Evolutionary conservation across 1,140 invertebrate species (phyloP).

Genomic region (Drosophila hydei): DNA sequence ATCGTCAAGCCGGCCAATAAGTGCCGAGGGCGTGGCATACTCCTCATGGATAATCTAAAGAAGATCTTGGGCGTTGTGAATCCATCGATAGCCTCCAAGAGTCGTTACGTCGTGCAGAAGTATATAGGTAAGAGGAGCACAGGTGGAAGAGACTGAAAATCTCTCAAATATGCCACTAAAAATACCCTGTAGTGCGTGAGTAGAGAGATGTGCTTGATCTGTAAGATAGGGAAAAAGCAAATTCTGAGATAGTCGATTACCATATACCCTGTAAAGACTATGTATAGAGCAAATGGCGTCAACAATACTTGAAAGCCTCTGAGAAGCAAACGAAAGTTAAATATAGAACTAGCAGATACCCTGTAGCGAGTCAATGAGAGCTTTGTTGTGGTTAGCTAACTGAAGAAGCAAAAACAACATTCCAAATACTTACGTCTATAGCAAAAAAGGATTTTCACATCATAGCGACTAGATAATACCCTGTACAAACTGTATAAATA

Average conservation of each 20-base stretch:
- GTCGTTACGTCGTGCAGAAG: slow-evolving; percentile 96
- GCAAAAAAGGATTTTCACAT: too few relatives aligned
- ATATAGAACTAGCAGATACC: too few relatives aligned
- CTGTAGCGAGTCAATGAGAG: too few relatives aligned
- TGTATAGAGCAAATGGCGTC: too few relatives aligned
- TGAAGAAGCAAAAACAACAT: too few relatives aligned
- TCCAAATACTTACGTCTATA: too few relatives aligned
- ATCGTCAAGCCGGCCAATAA: slow-evolving; percentile 98
- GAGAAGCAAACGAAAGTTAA: too few relatives aligned
- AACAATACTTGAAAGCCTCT: too few relatives aligned
- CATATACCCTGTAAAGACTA: neutral
- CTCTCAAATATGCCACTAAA: neutral
- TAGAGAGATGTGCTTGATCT: neutral
- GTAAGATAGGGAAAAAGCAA: too few relatives aligned
- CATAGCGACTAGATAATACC: too few relatives aligned
- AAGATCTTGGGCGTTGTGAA: slow-evolving; percentile 91
- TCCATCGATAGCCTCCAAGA: slow-evolving; percentile 86
- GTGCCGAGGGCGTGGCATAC: slow-evolving; percentile 95
- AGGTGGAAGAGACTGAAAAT: neutral
- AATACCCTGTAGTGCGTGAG: neutral
- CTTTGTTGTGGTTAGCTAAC: too few relatives aligned
- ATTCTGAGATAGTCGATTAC: neutral
- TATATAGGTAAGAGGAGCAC: slow-evolving; percentile 91
- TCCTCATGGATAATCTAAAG: slow-evolving; percentile 93
- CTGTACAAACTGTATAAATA: too few relatives aligned